Evolutionary conservation across 1,140 invertebrate genomes (phyloP), one percentile per base, ranked within the genome.

Genomic region (Lasioglossum baleicum): DNA sequence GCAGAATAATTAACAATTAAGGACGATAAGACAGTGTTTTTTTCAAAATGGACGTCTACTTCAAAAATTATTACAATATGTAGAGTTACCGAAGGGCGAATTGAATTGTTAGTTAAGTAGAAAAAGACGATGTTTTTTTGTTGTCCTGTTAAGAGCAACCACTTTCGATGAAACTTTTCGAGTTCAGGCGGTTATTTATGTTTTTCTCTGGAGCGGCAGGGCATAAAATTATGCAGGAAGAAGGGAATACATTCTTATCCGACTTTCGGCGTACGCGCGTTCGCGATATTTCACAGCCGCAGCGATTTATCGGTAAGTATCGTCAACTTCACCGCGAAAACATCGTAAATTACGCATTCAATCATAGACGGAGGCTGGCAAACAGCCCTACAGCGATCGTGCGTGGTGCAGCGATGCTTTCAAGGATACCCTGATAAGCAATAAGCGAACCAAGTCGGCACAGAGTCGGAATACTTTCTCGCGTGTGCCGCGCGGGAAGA

Each of bases 401-500:
- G 75, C 71, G 69, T 80, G 80, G 76, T 80, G 69, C 42, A 56
- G 79, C 56, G 61, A 79, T 73, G 68, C 86, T 89, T 85, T 85
- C 85, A 72, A 74, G 76, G 48, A 77, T 86, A 75, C 68, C 60
- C 53, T 74, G 83, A 86, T 73, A 82, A 82, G 81, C 80, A 85
- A 71, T 84, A 79, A 72, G 68, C 67, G 58, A 75, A 64, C 66
- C 79, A 85, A 84, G 68, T 84, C 73, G 58, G 74, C 80, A 79
- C 66, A 69, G 70, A 69, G 70, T 35, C 78, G 53, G 87, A 91
- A 91, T 92, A 91, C 90, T 91, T 92, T 90, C 87, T 87, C 76
- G 83, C 82, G 85, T 88, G 86, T 87, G 84, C 44, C 44, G 83
- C 79, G 80, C 84, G 83, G 87, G 80, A 79, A 86, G 85, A 88